Percentiles rank a stretch among this genome's conserved stretches.
phyloP scores from a whole-genome alignment of 2,113 vertebrate genomes.

The Spheniscus mendiculus region DNA sequence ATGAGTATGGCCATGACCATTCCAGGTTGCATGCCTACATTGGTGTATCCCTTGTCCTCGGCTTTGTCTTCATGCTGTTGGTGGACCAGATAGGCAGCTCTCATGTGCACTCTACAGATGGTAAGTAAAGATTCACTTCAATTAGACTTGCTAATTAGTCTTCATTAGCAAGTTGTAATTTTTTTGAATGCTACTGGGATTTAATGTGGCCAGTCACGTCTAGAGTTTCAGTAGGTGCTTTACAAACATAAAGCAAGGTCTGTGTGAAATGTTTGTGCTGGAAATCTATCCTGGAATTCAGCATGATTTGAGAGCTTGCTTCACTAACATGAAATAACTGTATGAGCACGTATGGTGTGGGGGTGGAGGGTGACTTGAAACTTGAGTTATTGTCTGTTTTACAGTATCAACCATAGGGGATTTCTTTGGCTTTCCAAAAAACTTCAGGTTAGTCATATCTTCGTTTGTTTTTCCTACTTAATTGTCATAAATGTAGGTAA shows the following conservation, averaged over 20 bases:
- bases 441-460: neutral
- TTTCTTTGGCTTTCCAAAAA: neutral
- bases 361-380: neutral
- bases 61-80: conserved; percentile 98
- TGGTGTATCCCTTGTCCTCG: conserved; percentile 92
- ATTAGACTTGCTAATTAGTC: neutral
- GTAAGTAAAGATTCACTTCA: conserved; percentile 67
- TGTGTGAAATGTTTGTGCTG: neutral
- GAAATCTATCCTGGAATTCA: neutral
- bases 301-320: neutral
- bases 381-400: neutral
- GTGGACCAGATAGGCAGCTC: conserved; percentile 97
- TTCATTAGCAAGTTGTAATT: neutral
- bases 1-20: conserved; percentile 80
- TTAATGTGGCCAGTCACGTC: neutral
- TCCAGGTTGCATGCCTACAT: conserved; percentile 92
- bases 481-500: neutral
- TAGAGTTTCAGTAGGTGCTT: neutral
- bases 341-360: rapidly evolving
- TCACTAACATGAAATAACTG: neutral
- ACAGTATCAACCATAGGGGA: neutral
- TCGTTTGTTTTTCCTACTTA: neutral
- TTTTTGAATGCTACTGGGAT: neutral
- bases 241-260: neutral
- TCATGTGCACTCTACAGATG: conserved; percentile 90